Percentiles rank a stretch among this genome's conserved stretches.
phyloP scores from a whole-genome alignment of 2,113 vertebrate genomes.

The Erythrocercus mccallii region DNA sequence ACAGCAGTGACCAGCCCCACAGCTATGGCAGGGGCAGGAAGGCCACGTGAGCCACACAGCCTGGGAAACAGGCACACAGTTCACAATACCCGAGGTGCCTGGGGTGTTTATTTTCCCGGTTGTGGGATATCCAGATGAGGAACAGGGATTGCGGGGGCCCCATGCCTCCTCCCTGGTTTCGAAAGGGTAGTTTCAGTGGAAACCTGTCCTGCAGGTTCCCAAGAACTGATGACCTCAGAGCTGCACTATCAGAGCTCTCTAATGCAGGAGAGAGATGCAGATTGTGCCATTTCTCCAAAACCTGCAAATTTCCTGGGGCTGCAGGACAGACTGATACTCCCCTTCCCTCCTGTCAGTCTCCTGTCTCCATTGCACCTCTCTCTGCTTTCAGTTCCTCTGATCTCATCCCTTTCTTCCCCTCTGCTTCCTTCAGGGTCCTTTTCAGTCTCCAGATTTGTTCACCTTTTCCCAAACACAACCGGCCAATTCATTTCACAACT shows the following conservation, averaged over 20 bases:
- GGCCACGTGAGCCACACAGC: neutral
- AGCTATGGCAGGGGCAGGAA: neutral
- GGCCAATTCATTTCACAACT: accelerated
- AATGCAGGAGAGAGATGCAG: neutral
- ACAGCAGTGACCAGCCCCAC: neutral
- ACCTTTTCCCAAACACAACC: neutral
- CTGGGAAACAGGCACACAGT: accelerated
- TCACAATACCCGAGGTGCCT: accelerated
- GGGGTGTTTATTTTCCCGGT: neutral
- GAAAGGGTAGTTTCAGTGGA: conserved; percentile 23
- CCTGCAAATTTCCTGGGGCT: neutral
- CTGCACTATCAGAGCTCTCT: neutral
- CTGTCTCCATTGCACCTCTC: neutral
- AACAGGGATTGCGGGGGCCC: neutral
- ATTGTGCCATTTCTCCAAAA: neutral
- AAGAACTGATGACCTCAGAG: neutral
- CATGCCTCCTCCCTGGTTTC: neutral
- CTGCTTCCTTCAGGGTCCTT: neutral
- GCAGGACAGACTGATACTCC: neutral
- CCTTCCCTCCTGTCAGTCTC: neutral
- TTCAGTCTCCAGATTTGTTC: neutral
- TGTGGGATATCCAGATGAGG: neutral
- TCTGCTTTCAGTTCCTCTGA: neutral
- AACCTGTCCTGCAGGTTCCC: conserved; percentile 18
- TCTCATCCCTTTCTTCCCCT: neutral